Base-by-base conservation (phyloP, 2,113 vertebrate species). In the Numida meleagris region DNA sequence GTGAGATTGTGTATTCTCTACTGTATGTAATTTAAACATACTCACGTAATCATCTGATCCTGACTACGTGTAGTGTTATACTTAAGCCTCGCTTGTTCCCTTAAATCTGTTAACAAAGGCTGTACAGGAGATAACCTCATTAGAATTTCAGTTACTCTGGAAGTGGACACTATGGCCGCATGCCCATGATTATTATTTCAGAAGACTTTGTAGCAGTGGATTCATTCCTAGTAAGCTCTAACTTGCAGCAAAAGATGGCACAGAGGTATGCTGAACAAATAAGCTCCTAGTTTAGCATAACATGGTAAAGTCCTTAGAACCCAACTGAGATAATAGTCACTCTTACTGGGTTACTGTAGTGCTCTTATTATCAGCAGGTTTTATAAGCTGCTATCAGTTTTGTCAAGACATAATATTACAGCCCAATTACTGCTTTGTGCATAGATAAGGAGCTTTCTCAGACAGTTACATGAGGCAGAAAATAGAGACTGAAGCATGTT, bases 211-310 rank as follows among this genome's bases (percentile, higher is more conserved):
- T 29, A 45, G 31, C 29, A n/a, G 7, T 73, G 24, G 58, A 10
- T 76, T 71, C 43, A 58, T 19, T 23, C 36, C 58, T 65, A 20
- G 36, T 10, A 24, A 93, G 82, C 19, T 80, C 12, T 87, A 77
- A 55, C 14, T 2, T 5, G 27, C 50, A 36, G 18, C n/a, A 31
- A 38, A 14, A 1, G 0, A 11, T 75, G n/a, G 33, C 48, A 31
- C 23, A 65, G 71, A 38, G 43, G 16, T 50, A 10, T 43, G 29
- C 29, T 70, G 65, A 88, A 50, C 48, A 82, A 61, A 9, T 29
- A 29, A 51, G 12, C 34, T 63, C 67, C 31, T 68, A 1, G 66
- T 70, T 46, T 51, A 38, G 21, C 66, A 1, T 12, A 46, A 14
- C 19, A 13, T 8, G 15, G 12, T 70, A 23, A 90, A 90, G 70